Evolutionary conservation across 1,140 invertebrate genomes (phyloP), one percentile per base, ranked within the genome.

Genomic region (Anoplolepis gracilipes): DNA sequence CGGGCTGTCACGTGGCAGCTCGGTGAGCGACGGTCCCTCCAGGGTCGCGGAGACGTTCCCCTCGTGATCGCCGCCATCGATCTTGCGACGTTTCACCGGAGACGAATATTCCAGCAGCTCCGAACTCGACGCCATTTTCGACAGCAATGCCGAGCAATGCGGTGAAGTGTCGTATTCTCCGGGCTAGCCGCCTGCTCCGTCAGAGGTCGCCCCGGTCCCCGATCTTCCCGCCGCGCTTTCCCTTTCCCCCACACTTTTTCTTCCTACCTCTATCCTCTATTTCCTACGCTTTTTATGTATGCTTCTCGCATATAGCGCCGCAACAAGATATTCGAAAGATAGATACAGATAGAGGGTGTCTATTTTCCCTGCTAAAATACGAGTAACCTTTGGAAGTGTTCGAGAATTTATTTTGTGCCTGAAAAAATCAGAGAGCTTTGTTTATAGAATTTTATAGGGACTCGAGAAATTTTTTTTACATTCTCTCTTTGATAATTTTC

Each of bases 61-160:
- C 70, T 86, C 85, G 77, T 84, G 90, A 82, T 91, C 92, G 69
- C 87, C 89, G 89, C 91, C 87, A 61, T 95, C 94, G 67, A 95
- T 87, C 92, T 94, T 95, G 78, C 95, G 92, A 90, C 95, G 94
- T 92, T 95, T 95, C 55, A 93, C 92, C 88, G 94, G 92, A 88
- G 94, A 95, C 85, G 94, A 95, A 94, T 95, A 94, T 87, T 95
- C 94, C 89, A 91, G 92, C 81, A 93, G 90, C 92, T 95, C 95
- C 90, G 93, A 91, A 88, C 93, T 87, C 88, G 94, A 95, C 95
- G 95, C 95, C 95, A 96, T 96, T 93, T 95, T 95, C 92, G 82
- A 93, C 92, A 94, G 92, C 93, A 93, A 49, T 49, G 46, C 39
- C 8, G 39, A 42, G 39, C 39, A 42, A 95, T 93, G 93, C 88